phyloP scores from a whole-genome alignment of 2,113 vertebrate species.

The Trematocara variabile region DNA sequence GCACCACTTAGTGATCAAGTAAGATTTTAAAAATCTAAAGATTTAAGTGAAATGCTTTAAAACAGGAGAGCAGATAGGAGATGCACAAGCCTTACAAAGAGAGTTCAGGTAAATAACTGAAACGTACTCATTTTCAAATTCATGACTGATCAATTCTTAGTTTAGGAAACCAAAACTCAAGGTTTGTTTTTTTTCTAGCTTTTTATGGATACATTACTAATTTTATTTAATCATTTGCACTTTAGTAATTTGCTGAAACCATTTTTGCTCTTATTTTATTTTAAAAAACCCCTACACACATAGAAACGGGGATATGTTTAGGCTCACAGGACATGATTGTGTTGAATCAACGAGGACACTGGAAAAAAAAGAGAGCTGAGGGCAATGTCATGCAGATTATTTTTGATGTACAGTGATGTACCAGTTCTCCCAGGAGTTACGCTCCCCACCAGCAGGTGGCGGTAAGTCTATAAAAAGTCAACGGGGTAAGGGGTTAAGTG shows the following conservation, averaged over 20 bases:
- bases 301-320: neutral
- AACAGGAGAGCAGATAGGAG: neutral
- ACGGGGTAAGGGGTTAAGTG: neutral
- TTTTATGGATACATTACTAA: neutral
- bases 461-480: neutral
- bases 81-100: neutral
- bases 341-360: neutral
- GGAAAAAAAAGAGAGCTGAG: neutral
- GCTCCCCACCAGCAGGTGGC: conserved; percentile 5
- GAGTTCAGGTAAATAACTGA: neutral
- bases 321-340: neutral
- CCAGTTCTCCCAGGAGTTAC: neutral
- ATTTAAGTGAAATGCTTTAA: neutral
- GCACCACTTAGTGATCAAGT: neutral
- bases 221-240: neutral
- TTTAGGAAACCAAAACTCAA: neutral
- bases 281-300: neutral
- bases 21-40: neutral
- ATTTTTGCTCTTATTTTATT: neutral
- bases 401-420: neutral
- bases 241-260: neutral
- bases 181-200: neutral
- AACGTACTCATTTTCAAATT: neutral
- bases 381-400: neutral
- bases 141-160: neutral